Percentiles rank a stretch among this genome's conserved stretches.
Evolutionary conservation across 1,140 invertebrate species (phyloP).

Genomic region (Trichomalopsis sarcophagae): DNA sequence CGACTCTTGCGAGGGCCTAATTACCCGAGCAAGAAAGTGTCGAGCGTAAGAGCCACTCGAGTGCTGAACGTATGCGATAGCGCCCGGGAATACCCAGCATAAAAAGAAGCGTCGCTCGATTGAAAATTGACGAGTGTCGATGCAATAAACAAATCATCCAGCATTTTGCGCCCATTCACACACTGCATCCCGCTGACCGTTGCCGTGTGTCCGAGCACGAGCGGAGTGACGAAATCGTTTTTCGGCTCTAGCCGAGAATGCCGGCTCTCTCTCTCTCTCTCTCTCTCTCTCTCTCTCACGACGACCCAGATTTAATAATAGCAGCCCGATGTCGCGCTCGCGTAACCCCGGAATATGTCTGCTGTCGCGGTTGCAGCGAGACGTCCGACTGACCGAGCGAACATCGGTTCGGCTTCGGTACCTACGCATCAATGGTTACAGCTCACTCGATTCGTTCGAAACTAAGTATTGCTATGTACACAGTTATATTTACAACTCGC

Average conservation of each 20-base stretch:
- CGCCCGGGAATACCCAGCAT: no score
- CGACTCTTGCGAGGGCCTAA: background rate
- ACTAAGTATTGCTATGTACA: background rate
- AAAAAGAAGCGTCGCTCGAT: background rate
- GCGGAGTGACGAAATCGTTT: conserved; percentile 10
- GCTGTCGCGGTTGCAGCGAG: background rate
- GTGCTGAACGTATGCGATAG: background rate
- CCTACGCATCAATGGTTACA: background rate
- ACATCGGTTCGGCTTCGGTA: background rate
- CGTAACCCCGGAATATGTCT: conserved; percentile 60
- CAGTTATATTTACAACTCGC: no score
- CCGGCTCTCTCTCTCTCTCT: conserved; percentile 40
- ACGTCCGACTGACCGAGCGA: conserved; percentile 3
- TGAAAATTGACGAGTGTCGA: background rate
- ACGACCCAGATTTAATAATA: conserved; percentile 65
- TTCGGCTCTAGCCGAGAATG: conserved; percentile 37
- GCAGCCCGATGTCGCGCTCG: conserved; percentile 56
- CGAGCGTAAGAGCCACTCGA: background rate
- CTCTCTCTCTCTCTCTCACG: background rate
- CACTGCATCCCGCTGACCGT: background rate
- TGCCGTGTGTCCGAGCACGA: background rate
- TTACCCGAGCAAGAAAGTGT: background rate
- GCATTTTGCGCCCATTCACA: no score
- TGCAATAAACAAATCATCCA: background rate
- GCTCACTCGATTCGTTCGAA: background rate